phyloP scores from a whole-genome alignment of 2,888 invertebrate genomes.

The Tinea pellionella region DNA sequence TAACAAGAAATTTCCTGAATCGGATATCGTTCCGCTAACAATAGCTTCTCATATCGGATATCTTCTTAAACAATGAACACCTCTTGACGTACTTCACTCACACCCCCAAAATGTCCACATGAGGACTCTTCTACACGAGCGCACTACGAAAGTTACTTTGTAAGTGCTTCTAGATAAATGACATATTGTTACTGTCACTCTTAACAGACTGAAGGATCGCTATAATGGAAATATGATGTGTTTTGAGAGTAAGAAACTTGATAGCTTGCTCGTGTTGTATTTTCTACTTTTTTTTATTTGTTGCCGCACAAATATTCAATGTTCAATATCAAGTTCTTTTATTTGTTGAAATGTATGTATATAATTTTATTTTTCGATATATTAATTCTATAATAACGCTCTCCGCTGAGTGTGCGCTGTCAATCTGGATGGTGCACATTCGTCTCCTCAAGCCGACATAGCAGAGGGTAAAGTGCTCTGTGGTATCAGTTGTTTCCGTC shows the following conservation, averaged over 20 bases:
- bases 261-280: neutral
- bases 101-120: neutral
- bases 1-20: conserved; percentile 6
- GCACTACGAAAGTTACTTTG: neutral
- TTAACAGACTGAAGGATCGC: neutral
- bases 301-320: no score
- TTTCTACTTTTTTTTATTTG: no score
- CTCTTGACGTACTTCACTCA: neutral
- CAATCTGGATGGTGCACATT: no score
- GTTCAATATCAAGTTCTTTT: no score
- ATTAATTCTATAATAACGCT: no score
- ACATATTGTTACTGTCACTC: neutral
- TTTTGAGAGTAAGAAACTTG: neutral
- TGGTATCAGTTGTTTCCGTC: no score
- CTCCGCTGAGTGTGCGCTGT: no score
- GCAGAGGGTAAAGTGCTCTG: no score
- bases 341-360: no score
- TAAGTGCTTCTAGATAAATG: neutral
- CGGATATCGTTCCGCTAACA: neutral
- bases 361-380: no score
- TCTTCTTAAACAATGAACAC: neutral
- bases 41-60: neutral
- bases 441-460: no score
- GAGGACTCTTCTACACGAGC: neutral
- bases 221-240: conserved; percentile 5